A percentile compares a stretch with the other conserved stretches of the same genome.
phyloP scores from a whole-genome alignment of 2,888 invertebrate species.

The Euproctis similis region DNA sequence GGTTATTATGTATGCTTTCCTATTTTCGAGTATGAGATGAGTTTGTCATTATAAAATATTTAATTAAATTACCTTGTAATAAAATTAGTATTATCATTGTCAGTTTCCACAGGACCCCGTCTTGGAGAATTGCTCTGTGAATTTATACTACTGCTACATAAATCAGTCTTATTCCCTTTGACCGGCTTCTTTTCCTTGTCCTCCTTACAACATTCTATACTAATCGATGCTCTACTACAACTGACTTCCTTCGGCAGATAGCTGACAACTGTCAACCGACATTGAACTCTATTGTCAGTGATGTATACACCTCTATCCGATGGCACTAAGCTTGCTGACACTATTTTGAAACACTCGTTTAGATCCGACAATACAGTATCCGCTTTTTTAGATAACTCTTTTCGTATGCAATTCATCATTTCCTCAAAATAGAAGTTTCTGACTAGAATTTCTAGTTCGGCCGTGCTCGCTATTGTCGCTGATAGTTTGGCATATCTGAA shows the following conservation, averaged over 20 bases:
- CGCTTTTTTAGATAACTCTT: conserved; percentile 52
- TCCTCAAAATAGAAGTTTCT: conserved; percentile 88
- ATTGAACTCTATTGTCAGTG: conserved; percentile 61
- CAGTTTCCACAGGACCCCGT: conserved; percentile 39
- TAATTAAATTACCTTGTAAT: conserved; percentile 47
- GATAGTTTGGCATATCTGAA: conserved; percentile 84
- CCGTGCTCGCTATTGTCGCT: conserved; percentile 85
- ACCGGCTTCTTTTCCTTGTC: conserved; percentile 48
- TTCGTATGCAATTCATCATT: conserved; percentile 81
- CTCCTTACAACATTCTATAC: conserved; percentile 75
- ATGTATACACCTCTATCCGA: conserved; percentile 70
- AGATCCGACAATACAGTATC: conserved; percentile 71
- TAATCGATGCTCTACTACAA: conserved; percentile 78
- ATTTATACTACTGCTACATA: conserved; percentile 54
- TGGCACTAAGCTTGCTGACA: conserved; percentile 70
- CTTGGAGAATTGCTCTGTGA: conserved; percentile 47
- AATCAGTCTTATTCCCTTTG: conserved; percentile 69
- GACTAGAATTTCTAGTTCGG: conserved; percentile 83
- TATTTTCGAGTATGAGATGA: neutral
- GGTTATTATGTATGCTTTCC: too few relatives aligned
- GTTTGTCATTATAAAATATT: neutral
- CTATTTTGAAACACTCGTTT: conserved; percentile 73
- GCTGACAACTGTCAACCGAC: conserved; percentile 53
- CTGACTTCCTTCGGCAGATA: conserved; percentile 79
- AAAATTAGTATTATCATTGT: conserved; percentile 43